A percentile compares a stretch with the other conserved stretches of the same genome.
phyloP scores from a whole-genome alignment of 1,140 invertebrate species.

The Sycophaga agraensis region DNA sequence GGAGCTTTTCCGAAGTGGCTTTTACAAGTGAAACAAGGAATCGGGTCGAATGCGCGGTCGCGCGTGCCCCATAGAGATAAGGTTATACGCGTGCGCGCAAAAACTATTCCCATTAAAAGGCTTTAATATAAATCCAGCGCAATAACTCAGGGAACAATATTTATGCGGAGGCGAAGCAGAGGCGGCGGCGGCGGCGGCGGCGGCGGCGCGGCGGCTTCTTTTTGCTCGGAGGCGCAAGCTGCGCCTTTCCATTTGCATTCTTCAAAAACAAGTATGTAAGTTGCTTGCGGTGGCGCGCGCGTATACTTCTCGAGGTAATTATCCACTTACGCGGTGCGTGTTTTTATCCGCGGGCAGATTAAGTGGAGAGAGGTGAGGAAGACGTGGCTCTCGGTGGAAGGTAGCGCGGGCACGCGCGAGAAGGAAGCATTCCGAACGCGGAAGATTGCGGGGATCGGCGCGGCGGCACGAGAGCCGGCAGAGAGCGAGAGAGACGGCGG shows the following conservation, averaged over 20 bases:
- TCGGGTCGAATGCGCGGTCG: no score
- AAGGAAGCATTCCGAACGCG: conserved; percentile 4
- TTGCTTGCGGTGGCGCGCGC: conserved; percentile 5
- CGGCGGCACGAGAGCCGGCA: no score
- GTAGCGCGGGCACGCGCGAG: no score
- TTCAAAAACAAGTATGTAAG: conserved; percentile 1
- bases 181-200: no score
- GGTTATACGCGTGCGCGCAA: no score
- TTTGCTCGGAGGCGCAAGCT: background rate
- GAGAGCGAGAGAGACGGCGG: no score
- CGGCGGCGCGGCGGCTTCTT: background rate
- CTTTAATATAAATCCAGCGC: background rate
- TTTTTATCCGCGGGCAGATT: conserved; percentile 17
- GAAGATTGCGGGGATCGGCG: background rate
- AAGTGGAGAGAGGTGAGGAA: background rate
- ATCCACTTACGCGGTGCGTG: conserved; percentile 18
- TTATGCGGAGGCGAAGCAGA: background rate
- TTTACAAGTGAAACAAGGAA: no score
- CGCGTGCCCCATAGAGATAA: no score
- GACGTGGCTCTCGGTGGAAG: no score
- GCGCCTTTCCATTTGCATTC: conserved; percentile 19
- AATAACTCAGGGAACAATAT: conserved; percentile 1
- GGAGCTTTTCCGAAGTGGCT: no score
- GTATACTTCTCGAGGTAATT: conserved; percentile 19
- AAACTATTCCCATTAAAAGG: no score